Percentiles rank a stretch among this genome's conserved stretches.
phyloP scores from a whole-genome alignment of 2,797 vertebrate species.

The Cryptoblepharus egeriae region DNA sequence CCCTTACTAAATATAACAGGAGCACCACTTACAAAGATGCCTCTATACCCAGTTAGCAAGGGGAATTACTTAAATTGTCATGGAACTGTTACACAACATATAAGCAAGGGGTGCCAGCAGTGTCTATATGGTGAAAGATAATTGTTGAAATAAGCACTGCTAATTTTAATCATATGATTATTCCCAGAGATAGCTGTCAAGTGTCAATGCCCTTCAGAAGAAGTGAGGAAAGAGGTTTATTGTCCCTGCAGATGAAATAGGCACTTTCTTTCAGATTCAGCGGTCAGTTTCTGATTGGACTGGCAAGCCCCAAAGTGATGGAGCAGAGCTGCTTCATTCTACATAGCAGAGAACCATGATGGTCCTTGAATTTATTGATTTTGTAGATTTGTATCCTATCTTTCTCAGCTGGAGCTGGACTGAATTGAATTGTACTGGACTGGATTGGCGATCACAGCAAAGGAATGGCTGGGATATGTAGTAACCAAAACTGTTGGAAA shows the following conservation, averaged over 20 bases:
- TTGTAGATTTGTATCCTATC: too few species aligned
- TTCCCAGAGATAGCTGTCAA: too few species aligned
- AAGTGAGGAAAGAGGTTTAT: not conserved
- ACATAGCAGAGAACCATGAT: not conserved
- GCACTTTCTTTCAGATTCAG: not conserved
- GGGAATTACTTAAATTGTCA: not conserved
- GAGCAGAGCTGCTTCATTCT: not conserved
- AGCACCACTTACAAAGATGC: too few species aligned
- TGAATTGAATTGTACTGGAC: not conserved
- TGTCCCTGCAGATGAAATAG: not conserved
- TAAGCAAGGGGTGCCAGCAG: not conserved
- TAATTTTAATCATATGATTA: not conserved
- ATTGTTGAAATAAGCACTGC: not conserved
- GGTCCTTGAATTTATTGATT: too few species aligned
- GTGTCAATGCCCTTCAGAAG: not conserved
- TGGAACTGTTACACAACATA: not conserved
- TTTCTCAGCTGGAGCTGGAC: too few species aligned
- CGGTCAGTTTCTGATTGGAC: not conserved
- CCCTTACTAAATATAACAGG: too few species aligned
- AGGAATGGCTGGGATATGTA: not conserved
- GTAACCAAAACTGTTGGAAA: not conserved
- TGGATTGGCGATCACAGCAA: too few species aligned
- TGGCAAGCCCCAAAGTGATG: not conserved
- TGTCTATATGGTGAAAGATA: rapidly evolving
- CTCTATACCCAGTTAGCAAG: too few species aligned